Base-by-base conservation (phyloP, 1,140 invertebrate genomes). In the Aporrectodea caliginosa region DNA sequence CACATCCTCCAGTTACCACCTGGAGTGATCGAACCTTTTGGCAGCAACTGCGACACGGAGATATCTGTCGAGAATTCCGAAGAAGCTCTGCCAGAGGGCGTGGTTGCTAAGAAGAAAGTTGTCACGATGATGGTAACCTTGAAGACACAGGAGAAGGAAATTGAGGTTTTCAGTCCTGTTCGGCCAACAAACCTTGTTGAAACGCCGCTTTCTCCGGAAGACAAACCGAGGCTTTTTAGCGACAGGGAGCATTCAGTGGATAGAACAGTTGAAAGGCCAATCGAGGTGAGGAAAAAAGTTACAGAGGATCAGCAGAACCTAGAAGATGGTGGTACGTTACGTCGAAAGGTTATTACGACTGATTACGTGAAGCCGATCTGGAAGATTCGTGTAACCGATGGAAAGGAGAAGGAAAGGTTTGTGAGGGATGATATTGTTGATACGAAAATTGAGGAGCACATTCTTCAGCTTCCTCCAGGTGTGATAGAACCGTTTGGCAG, bases 401-500 rank as follows among this genome's bases (percentile, higher is more conserved):
- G 78, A 29, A 79, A 73, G n/a, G 35, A 35, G 6, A 58, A 35
- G 35, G 69, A 58, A 31, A 43, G 31, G 30, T 35, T 43, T 16
- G 35, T 32, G 12, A 71, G 68, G 16, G 72, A 73, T 16, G 69
- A 73, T 16, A 73, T 43, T 22, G 72, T 79, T 35, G 33, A 69
- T 32, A 72, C 2, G 16, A 35, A 76, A 32, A 35, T 76, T n/a
- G 75, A 76, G 43, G 75, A 76, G 43, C 33, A 35, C 29, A 29
- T 22, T 43, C 43, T 76, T n/a, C 34, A 76, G 34, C 75, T 76
- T 22, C 75, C 75, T 0, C 43, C 75, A 2, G 75, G 75, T 43
- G 33, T 43, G 12, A 76, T 76, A n/a, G 75, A 76, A 58, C 75
- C 75, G n/a, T 76, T 76, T n/a, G 75, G 75, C 33, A 76, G 35